Evolutionary conservation across 2,888 invertebrate genomes (phyloP).

Genomic region (Athrips mouffetella): DNA sequence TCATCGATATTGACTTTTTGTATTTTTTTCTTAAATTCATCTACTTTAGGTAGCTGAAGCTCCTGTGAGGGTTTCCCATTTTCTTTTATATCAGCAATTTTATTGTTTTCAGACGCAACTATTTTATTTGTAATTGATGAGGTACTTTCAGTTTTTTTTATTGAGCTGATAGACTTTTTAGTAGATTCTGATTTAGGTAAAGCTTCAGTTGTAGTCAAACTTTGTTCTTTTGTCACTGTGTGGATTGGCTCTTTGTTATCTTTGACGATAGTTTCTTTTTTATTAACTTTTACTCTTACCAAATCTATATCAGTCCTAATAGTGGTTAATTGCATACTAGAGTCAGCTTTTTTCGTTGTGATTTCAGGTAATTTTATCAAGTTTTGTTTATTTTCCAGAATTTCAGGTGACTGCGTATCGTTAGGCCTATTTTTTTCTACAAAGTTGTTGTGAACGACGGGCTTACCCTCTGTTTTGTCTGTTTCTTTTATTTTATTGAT

Average conservation of each 20-base stretch:
- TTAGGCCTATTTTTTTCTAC: neutral
- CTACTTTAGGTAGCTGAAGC: conserved; percentile 48
- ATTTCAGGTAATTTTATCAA: conserved; percentile 29
- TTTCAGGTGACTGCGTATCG: too few relatives aligned
- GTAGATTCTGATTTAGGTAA: neutral
- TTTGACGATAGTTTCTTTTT: neutral
- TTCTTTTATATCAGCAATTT: neutral
- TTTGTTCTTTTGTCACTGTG: neutral
- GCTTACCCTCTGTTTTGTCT: neutral
- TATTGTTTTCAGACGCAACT: neutral
- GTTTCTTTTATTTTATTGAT: neutral
- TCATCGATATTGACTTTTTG: conserved; percentile 70
- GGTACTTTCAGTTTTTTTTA: neutral
- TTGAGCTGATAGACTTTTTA: neutral
- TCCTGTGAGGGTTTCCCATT: neutral
- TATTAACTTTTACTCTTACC: neutral
- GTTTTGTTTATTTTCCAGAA: neutral
- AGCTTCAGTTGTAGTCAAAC: neutral
- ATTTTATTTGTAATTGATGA: neutral
- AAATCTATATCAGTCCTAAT: neutral
- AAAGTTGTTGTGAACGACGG: neutral
- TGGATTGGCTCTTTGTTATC: neutral
- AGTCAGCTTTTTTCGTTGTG: conserved; percentile 26
- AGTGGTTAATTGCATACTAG: neutral
- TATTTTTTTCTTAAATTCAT: conserved; percentile 70